Evolutionary conservation across 2,797 vertebrate species (phyloP).

Genomic region (Gymnodraco acuticeps): DNA sequence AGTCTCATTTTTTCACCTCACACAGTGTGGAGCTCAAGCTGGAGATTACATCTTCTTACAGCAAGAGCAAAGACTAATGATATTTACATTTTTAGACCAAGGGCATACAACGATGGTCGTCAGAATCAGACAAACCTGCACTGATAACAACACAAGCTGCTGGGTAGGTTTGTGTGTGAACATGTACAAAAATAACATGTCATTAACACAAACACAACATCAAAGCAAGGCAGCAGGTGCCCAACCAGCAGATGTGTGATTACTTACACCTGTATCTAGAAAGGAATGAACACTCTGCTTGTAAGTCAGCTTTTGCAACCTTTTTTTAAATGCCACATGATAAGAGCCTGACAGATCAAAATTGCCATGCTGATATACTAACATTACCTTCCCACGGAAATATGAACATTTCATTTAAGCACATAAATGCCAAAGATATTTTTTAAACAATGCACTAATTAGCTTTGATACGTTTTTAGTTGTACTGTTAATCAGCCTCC

Average conservation of each 20-base stretch:
- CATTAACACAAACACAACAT: slow-evolving; percentile 18
- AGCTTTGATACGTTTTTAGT: neutral
- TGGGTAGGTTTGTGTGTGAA: too few species aligned
- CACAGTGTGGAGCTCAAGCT: slow-evolving; percentile 50
- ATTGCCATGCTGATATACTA: neutral
- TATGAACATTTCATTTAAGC: neutral
- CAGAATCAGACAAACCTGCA: slow-evolving; percentile 46
- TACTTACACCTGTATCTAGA: slow-evolving; percentile 10
- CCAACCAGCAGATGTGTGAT: slow-evolving; percentile 15
- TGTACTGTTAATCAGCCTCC: neutral
- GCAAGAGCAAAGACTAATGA: slow-evolving; percentile 52
- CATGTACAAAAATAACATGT: too few species aligned
- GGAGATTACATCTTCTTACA: slow-evolving; percentile 50
- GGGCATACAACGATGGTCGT: slow-evolving; percentile 56
- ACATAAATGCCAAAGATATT: neutral
- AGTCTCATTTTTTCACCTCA: slow-evolving; percentile 71
- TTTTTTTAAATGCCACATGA: neutral
- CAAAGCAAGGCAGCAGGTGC: slow-evolving; percentile 20
- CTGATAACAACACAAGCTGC: slow-evolving; percentile 54
- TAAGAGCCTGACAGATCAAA: neutral
- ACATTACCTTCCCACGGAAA: neutral
- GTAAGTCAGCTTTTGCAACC: slow-evolving; percentile 10
- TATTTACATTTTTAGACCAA: slow-evolving; percentile 56
- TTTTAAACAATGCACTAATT: neutral
- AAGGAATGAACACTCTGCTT: neutral